phyloP scores from a whole-genome alignment of 2,113 vertebrate species.

The Oryzias javanicus region DNA sequence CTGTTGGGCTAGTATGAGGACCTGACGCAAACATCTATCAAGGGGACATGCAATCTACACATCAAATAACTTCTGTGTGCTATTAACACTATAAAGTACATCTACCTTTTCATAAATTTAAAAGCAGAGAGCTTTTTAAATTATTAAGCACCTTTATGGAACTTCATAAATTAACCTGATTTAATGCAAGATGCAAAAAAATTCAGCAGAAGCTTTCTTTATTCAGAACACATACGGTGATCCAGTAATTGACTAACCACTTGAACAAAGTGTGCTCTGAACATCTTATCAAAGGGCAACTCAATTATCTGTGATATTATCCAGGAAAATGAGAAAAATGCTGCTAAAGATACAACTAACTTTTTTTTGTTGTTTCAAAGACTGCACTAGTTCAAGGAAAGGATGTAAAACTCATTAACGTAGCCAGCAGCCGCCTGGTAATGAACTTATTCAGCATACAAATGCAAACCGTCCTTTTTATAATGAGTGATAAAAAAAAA shows the following conservation, averaged over 20 bases:
- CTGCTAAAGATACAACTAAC: background rate
- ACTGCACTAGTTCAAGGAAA: background rate
- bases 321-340: background rate
- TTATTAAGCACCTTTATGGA: background rate
- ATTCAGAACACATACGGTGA: background rate
- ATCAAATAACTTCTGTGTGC: constrained; percentile 53
- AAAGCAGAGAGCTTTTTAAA: constrained; percentile 17
- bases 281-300: background rate
- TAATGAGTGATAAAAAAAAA: constrained; percentile 8
- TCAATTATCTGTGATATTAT: background rate
- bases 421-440: background rate
- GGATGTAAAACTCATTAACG: background rate
- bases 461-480: background rate
- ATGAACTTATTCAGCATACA: constrained; percentile 4
- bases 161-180: constrained; percentile 1
- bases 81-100: constrained; percentile 58
- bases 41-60: constrained; percentile 36
- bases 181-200: background rate
- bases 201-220: background rate
- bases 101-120: constrained; percentile 1
- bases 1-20: constrained; percentile 33
- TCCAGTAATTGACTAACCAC: background rate
- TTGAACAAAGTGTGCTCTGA: background rate
- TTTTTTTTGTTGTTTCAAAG: background rate
- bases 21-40: constrained; percentile 55